Conservation (phyloP, 2,113 vertebrate genomes). For the Leucopsar rothschildi region DNA sequence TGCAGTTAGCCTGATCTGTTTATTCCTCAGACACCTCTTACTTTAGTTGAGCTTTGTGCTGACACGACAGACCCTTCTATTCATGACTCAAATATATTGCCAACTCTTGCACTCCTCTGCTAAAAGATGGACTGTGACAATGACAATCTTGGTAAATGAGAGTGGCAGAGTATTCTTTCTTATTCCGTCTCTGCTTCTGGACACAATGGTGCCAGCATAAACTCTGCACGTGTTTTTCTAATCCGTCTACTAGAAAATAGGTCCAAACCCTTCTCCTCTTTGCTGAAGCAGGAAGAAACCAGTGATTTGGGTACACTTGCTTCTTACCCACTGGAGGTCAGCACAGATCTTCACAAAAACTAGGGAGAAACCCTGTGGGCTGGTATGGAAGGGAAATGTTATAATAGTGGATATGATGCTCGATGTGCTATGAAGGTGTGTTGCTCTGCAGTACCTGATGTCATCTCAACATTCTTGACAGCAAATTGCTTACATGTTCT, state of each 20-base stretch:
- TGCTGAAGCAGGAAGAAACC: background rate
- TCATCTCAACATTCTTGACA: background rate
- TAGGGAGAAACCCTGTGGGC: background rate
- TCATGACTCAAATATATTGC: background rate
- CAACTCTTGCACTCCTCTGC: background rate
- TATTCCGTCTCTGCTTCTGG: background rate
- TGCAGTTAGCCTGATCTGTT: background rate
- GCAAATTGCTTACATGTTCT: background rate
- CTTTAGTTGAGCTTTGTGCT: background rate
- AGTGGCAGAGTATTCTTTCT: background rate
- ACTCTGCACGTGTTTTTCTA: background rate
- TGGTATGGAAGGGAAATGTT: background rate
- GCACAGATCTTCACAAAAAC: constrained; percentile 5
- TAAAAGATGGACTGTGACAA: background rate
- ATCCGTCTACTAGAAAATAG: background rate
- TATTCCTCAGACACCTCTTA: background rate
- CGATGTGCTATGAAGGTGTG: background rate
- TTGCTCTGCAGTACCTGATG: background rate
- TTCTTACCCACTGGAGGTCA: constrained; percentile 54
- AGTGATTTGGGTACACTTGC: background rate
- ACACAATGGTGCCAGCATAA: background rate
- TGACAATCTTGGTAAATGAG: background rate
- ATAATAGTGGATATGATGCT: background rate
- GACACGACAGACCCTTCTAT: background rate
- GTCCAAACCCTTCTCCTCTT: background rate